Conservation (phyloP, 2,113 vertebrate species). For the Lichenostomus cassidix region DNA sequence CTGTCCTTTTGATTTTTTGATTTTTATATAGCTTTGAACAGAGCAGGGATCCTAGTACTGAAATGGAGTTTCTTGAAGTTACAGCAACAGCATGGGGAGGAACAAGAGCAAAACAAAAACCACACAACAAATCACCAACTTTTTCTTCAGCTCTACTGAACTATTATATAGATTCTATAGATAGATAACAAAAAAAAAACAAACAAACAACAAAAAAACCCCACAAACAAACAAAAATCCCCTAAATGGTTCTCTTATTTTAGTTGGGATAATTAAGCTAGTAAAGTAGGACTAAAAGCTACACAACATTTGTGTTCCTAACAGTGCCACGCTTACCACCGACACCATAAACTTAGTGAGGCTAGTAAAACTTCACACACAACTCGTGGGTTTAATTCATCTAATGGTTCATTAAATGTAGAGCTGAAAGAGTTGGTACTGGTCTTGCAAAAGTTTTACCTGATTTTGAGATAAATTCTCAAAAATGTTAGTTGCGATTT, state of each 20-base stretch:
- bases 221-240: not conserved
- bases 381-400: not conserved
- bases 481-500: not conserved
- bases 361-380: not conserved
- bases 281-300: not conserved
- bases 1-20: not conserved
- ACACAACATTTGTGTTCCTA: not conserved
- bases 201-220: not conserved
- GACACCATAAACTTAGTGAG: not conserved
- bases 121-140: not conserved
- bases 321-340: not conserved
- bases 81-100: not conserved
- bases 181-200: not conserved
- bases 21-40: not conserved
- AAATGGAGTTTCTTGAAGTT: not conserved
- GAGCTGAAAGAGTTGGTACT: not conserved
- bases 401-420: not conserved
- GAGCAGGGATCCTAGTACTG: not conserved
- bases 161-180: not conserved
- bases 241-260: not conserved
- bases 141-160: not conserved
- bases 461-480: not conserved
- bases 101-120: not conserved
- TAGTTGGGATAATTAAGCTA: not conserved
- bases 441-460: not conserved